Conservation (phyloP, 2,888 invertebrate species). For the Cantharis nigra region DNA sequence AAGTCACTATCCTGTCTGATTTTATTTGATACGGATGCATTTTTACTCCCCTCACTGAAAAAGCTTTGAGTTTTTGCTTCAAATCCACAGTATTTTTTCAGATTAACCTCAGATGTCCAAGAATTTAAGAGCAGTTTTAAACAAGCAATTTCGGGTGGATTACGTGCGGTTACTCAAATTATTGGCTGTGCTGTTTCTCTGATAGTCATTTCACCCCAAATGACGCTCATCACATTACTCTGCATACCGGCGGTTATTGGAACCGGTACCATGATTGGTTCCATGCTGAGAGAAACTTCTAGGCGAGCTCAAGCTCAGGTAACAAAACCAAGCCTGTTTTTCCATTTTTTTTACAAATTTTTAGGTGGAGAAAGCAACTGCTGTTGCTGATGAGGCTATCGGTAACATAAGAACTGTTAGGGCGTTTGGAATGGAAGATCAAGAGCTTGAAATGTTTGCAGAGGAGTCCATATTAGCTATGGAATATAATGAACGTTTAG, state of each 20-base stretch:
- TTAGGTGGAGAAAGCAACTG: slow-evolving; percentile 81
- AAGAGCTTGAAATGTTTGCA: slow-evolving; percentile 74
- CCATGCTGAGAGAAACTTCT: slow-evolving; percentile 75
- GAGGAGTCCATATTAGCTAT: slow-evolving; percentile 76
- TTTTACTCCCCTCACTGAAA: neutral
- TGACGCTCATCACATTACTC: slow-evolving; percentile 83
- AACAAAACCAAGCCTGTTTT: slow-evolving; percentile 14
- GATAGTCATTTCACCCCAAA: slow-evolving; percentile 85
- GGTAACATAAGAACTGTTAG: slow-evolving; percentile 92
- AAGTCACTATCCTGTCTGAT: neutral
- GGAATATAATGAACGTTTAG: slow-evolving; percentile 75
- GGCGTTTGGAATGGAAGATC: slow-evolving; percentile 91
- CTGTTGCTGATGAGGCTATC: slow-evolving; percentile 91
- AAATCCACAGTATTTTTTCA: slow-evolving; percentile 50
- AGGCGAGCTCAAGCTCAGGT: slow-evolving; percentile 84
- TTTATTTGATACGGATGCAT: neutral
- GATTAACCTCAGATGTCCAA: slow-evolving; percentile 90
- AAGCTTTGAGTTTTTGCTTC: too few species aligned
- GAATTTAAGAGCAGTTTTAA: slow-evolving; percentile 98
- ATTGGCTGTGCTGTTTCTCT: slow-evolving; percentile 77
- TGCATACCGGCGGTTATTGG: slow-evolving; percentile 84
- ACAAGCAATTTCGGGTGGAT: slow-evolving; percentile 87
- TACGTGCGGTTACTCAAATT: slow-evolving; percentile 86
- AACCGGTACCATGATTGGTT: slow-evolving; percentile 83
- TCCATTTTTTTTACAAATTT: slow-evolving; percentile 5